A percentile compares a stretch with the other conserved stretches of the same genome.
Evolutionary conservation across 2,888 invertebrate species (phyloP).

Genomic region (Hedya salicella): DNA sequence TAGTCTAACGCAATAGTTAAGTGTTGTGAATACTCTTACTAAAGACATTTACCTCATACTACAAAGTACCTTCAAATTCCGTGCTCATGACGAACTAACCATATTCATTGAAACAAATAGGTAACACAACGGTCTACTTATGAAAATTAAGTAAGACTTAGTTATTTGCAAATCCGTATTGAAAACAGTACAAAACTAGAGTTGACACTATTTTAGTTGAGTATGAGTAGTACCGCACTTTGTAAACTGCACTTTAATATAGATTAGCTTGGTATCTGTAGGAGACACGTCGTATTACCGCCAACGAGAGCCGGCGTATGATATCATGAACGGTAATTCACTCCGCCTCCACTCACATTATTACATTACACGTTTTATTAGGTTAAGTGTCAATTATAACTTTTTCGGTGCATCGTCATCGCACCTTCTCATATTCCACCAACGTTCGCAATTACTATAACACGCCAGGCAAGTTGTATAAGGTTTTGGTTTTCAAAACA

Average conservation of each 20-base stretch:
- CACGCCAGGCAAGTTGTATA: constrained; percentile 23
- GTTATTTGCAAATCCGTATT: neutral
- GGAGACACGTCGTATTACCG: constrained; percentile 63
- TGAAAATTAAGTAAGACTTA: neutral
- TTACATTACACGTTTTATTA: constrained; percentile 63
- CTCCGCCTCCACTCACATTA: constrained; percentile 57
- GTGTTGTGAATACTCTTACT: constrained; percentile 46
- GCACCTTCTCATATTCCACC: constrained; percentile 30
- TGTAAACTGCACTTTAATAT: constrained; percentile 74
- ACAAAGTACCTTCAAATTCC: constrained; percentile 10
- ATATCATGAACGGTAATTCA: constrained; percentile 79
- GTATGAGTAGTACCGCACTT: constrained; percentile 50
- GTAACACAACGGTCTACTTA: constrained; percentile 35
- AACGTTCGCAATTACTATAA: constrained; percentile 13
- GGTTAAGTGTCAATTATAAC: constrained; percentile 75
- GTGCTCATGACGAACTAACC: constrained; percentile 7
- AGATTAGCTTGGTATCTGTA: constrained; percentile 63
- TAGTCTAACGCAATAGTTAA: constrained; percentile 64
- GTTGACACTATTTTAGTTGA: constrained; percentile 31
- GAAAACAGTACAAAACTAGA: constrained; percentile 10
- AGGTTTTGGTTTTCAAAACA: constrained; percentile 21
- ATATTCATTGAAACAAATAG: constrained; percentile 5
- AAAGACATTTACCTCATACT: constrained; percentile 31
- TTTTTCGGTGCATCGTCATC: constrained; percentile 52
- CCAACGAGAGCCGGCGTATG: constrained; percentile 65